phyloP scores from a whole-genome alignment of 2,113 vertebrate species.

The Antechinus stuartii region DNA sequence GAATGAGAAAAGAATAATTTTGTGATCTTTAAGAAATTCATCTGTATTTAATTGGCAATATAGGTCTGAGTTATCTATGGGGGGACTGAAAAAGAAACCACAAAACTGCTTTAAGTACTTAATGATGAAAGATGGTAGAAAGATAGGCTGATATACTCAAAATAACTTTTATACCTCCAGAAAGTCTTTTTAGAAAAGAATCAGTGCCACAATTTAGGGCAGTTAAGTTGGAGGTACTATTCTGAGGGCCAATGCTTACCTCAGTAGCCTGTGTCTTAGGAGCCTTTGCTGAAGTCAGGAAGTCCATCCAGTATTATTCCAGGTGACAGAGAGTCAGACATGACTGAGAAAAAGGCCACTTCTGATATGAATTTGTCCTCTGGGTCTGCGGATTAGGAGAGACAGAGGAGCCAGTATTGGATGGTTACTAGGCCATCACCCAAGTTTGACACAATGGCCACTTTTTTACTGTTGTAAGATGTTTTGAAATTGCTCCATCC shows the following conservation, averaged over 20 bases:
- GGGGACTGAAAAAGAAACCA: neutral
- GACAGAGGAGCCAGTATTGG: neutral
- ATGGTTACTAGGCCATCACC: neutral
- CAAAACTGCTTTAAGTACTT: neutral
- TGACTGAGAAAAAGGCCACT: constrained; percentile 19
- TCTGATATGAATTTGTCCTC: neutral
- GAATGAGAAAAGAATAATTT: neutral
- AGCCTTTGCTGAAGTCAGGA: constrained; percentile 2
- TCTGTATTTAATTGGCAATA: neutral
- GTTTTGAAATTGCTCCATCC: neutral
- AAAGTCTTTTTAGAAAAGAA: neutral
- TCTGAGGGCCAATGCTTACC: neutral
- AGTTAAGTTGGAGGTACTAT: neutral
- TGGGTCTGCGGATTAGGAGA: constrained; percentile 8
- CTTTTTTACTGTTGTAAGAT: neutral
- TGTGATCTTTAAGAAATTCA: neutral
- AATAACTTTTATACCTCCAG: neutral
- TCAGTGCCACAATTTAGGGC: neutral
- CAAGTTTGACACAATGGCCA: neutral
- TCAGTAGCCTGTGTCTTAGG: neutral
- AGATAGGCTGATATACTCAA: neutral
- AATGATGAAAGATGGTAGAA: neutral
- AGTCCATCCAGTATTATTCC: neutral
- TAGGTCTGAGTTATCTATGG: neutral
- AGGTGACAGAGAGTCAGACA: neutral